A percentile compares a stretch with the other conserved stretches of the same genome.
phyloP scores from a whole-genome alignment of 2,888 invertebrate species.

The Macrophya alboannulata region DNA sequence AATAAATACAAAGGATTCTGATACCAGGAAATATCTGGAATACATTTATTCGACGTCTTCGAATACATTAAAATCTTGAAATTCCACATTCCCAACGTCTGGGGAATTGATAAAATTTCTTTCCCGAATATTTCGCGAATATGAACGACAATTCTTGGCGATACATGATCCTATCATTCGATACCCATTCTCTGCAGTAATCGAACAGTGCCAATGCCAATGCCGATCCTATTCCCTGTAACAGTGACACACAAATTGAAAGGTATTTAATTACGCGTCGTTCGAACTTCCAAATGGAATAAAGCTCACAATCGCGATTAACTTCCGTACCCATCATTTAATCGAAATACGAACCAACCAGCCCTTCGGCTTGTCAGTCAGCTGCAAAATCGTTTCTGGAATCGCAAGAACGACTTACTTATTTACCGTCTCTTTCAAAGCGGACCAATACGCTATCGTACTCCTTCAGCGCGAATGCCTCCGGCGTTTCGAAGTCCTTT shows the following conservation, averaged over 20 bases:
- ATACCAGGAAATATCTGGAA: neutral
- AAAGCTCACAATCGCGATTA: constrained; percentile 18
- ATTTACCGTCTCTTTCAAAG: neutral
- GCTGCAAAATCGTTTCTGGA: neutral
- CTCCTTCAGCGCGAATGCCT: constrained; percentile 8
- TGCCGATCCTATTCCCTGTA: neutral
- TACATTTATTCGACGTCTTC: neutral
- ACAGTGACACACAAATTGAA: constrained; percentile 19
- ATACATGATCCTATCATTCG: neutral
- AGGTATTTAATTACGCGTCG: constrained; percentile 9
- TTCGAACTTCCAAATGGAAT: constrained; percentile 14
- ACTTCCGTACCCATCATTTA: neutral
- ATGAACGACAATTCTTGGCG: neutral
- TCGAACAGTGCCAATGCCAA: neutral
- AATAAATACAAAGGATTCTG: neutral
- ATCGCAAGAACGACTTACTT: constrained; percentile 1
- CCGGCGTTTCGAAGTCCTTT: neutral
- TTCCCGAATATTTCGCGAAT: neutral
- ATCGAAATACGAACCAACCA: neutral
- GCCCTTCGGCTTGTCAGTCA: neutral
- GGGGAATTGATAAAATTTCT: neutral
- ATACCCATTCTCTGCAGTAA: neutral
- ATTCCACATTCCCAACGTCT: neutral
- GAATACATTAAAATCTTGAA: neutral
- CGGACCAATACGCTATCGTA: neutral